Evolutionary conservation across 2,888 invertebrate genomes (phyloP), one percentile per base, ranked within the genome.

Genomic region (Atethmia centrago): DNA sequence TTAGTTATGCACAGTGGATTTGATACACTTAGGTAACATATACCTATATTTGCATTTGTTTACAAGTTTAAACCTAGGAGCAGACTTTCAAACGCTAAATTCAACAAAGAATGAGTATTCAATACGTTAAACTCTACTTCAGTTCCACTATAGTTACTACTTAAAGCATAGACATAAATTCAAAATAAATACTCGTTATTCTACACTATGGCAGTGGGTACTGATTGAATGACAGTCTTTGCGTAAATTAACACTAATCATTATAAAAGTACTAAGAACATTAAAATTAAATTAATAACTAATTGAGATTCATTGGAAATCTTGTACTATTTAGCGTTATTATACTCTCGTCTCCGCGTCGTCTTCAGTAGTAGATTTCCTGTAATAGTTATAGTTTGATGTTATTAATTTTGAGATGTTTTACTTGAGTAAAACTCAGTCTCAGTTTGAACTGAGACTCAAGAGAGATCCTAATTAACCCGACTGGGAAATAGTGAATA

Each of bases 291-390:
- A 90, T 90, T 91, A 92, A 87, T 87, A 91, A 90, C 94, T 95
- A 94, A 93, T 91, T 96, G 96, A 96, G 96, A 96, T 94, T 95
- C 95, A 95, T 94, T 95, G 95, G 96, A 95, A 95, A 95, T 92
- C 95, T 95, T 95, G 94, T 95, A 95, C 93, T 94, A 92, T 89
- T 85, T 64, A 67, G 87, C 80, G 82, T 89, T 84, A 86, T 92
- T 90, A 96, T 72, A 96, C 96, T 93, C 96, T 94, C 67, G 96
- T 96, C 86, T 96, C 96, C 4, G 96, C 96, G 80, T 96, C 96
- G 86, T 96, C 96, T 93, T 96, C 96, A 95, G 95, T 96, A 95
- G 96, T 96, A 95, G 96, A 96, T 95, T 96, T 96, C 96, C 96
- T 96, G 91, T 69, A 92, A 93, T 59, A 69, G 58, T 86, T 56